These are phyloP conservation scores for Pipistrellus pipistrellus DNA, from an alignment of 2,797 vertebrate species.

Conservation along the genomic window DNA sequence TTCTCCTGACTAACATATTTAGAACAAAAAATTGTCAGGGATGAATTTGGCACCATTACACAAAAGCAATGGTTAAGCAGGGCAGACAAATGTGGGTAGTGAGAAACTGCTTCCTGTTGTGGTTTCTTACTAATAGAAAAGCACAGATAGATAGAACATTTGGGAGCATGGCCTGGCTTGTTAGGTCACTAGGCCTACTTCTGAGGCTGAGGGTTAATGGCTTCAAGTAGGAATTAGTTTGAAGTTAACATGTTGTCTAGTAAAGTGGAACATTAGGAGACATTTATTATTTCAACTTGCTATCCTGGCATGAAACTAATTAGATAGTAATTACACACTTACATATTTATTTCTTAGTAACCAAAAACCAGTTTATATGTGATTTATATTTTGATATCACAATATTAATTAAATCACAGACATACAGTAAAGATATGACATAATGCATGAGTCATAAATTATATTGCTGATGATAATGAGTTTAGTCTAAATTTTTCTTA, in stretches of 20 bases:
- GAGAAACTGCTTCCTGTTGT: background rate
- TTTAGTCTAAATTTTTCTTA: constrained; percentile 40
- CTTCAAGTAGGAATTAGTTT: constrained; percentile 51
- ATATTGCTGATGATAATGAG: constrained; percentile 5
- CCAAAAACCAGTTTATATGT: background rate
- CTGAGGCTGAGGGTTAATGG: background rate
- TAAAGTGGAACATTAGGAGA: constrained; percentile 18
- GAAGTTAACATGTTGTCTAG: constrained; percentile 39
- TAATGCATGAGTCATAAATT: constrained; percentile 36
- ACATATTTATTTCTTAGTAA: constrained; percentile 33
- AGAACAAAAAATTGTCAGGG: background rate
- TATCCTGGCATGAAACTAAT: constrained; percentile 17
- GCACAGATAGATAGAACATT: background rate
- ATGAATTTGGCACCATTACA: background rate
- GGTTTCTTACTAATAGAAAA: background rate
- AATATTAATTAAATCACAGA: constrained; percentile 60
- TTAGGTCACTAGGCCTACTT: background rate
- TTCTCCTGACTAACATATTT: background rate
- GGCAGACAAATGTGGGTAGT: background rate
- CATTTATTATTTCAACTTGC: constrained; percentile 28
- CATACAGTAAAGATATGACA: constrained; percentile 48
- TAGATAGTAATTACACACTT: constrained; percentile 4
- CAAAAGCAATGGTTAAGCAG: background rate
- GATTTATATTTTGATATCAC: constrained; percentile 49
- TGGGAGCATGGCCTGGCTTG: background rate